Percentiles rank a stretch among this genome's conserved stretches.
phyloP scores from a whole-genome alignment of 2,888 invertebrate genomes.

The Aethes cnicana region DNA sequence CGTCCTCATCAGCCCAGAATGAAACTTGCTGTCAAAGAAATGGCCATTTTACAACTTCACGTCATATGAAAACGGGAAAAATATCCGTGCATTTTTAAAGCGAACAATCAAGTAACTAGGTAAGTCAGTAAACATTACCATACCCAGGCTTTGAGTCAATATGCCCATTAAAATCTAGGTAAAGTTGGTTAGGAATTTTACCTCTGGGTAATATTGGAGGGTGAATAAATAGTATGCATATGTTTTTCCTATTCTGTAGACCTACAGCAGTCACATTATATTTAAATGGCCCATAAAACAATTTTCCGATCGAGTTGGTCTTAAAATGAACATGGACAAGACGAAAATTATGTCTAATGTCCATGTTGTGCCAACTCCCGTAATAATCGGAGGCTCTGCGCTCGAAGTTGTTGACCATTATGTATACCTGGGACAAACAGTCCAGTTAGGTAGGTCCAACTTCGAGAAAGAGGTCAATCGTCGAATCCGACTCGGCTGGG shows the following conservation, averaged over 20 bases:
- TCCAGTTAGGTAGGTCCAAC: too few relatives aligned
- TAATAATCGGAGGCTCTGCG: too few relatives aligned
- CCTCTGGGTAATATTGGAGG: constrained; percentile 1
- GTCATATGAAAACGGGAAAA: constrained; percentile 1
- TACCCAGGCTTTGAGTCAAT: background rate
- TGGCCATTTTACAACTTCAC: background rate
- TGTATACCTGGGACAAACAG: too few relatives aligned
- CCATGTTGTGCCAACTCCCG: too few relatives aligned
- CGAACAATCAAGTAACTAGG: background rate
- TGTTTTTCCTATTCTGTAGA: constrained; percentile 34
- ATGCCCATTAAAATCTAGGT: constrained; percentile 20
- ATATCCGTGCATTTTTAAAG: background rate
- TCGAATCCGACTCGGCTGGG: too few relatives aligned
- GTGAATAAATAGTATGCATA: constrained; percentile 17
- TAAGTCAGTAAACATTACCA: constrained; percentile 7
- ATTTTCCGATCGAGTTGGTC: too few relatives aligned
- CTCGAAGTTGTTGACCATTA: too few relatives aligned
- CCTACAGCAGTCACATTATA: constrained; percentile 45
- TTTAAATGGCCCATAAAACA: constrained; percentile 53
- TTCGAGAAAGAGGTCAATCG: too few relatives aligned
- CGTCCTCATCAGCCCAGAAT: constrained; percentile 90
- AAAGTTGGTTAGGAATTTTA: background rate
- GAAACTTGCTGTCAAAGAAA: constrained; percentile 85
- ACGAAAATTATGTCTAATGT: too few relatives aligned
- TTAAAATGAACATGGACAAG: too few relatives aligned